Conservation (phyloP, 2,113 vertebrate genomes). For the Microtus oregoni region DNA sequence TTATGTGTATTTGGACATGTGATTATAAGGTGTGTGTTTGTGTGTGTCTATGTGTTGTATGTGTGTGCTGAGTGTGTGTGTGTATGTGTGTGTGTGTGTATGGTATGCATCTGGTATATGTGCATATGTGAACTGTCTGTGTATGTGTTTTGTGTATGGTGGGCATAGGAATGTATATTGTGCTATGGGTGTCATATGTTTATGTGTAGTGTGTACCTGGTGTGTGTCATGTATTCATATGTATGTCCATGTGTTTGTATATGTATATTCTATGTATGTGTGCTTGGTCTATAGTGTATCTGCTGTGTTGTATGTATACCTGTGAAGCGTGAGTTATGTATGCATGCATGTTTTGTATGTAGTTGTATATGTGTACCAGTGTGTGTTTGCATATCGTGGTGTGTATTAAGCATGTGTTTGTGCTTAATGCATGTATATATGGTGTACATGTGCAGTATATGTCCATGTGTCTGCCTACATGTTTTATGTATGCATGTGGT, state of each 20-base stretch:
- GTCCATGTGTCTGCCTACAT: background rate
- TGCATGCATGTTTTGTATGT: background rate
- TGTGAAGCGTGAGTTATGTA: background rate
- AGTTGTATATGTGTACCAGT: background rate
- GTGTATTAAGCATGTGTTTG: background rate
- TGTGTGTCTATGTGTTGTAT: background rate
- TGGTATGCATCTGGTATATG: background rate
- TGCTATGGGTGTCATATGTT: background rate
- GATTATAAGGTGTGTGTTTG: background rate
- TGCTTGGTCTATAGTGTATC: background rate
- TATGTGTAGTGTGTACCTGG: background rate
- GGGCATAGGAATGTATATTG: background rate
- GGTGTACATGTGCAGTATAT: background rate
- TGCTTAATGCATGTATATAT: background rate
- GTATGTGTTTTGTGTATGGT: background rate
- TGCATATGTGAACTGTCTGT: background rate
- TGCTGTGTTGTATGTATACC: background rate
- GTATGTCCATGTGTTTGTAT: background rate
- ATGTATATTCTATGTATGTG: background rate
- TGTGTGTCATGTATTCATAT: background rate
- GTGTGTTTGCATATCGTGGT: background rate
- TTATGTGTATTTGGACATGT: background rate
- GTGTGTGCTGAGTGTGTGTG: background rate
- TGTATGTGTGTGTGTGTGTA: background rate
- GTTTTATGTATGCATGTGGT: background rate